A percentile compares a stretch with the other conserved stretches of the same genome.
Evolutionary conservation across 2,113 vertebrate genomes (phyloP).

Genomic region (Pseudois nayaur): DNA sequence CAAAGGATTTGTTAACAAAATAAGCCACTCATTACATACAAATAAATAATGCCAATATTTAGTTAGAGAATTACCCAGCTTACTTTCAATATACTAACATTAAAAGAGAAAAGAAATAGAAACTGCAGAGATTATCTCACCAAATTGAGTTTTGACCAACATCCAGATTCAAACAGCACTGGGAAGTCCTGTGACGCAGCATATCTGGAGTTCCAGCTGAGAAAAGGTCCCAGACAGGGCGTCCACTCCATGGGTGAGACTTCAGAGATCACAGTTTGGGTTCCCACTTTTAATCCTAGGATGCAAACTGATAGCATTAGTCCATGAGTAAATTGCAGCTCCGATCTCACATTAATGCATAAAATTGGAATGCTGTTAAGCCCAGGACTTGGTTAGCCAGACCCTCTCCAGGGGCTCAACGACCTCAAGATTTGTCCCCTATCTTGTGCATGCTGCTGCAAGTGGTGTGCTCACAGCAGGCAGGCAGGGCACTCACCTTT

Average conservation of each 20-base stretch:
- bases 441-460: not conserved
- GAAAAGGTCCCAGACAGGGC: not conserved
- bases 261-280: not conserved
- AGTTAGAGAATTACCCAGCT: not conserved
- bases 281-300: not conserved
- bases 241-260: not conserved
- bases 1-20: not conserved
- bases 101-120: not conserved
- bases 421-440: not conserved
- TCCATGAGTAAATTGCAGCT: not conserved
- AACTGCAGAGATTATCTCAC: not conserved
- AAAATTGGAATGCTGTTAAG: not conserved
- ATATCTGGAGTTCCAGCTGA: not conserved
- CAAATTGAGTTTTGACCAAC: not conserved
- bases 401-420: not conserved
- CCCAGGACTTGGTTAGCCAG: not conserved
- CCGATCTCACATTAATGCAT: not conserved
- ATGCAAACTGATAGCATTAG: not conserved
- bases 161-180: not conserved
- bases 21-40: not conserved
- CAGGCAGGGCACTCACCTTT: not conserved
- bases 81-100: not conserved
- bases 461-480: fast-evolving
- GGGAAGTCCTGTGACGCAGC: not conserved
- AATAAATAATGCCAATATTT: not conserved